Evolutionary conservation across 2,113 vertebrate species (phyloP).

Genomic region (Stegostoma tigrinum): DNA sequence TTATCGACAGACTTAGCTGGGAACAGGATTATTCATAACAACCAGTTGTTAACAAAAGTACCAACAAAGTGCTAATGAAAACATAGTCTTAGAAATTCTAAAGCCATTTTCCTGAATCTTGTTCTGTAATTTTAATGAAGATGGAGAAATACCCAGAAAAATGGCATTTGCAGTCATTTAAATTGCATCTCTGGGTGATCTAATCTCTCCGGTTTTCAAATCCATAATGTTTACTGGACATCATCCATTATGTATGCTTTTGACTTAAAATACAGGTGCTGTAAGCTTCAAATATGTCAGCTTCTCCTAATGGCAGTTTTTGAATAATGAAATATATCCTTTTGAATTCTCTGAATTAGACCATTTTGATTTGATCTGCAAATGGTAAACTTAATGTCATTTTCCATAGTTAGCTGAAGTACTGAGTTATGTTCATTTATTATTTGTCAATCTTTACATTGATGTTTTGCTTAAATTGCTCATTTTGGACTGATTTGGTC

Average conservation of each 20-base stretch:
- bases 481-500: background rate
- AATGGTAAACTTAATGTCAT: background rate
- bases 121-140: background rate
- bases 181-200: background rate
- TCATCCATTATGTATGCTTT: background rate
- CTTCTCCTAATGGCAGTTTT: background rate
- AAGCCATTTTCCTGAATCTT: background rate
- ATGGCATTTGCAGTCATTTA: background rate
- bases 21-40: background rate
- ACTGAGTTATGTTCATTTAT: conserved; percentile 17
- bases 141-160: background rate
- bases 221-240: background rate
- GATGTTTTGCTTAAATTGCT: background rate
- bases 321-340: conserved; percentile 1
- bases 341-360: background rate
- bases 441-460: conserved; percentile 13
- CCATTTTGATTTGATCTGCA: conserved; percentile 15
- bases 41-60: background rate
- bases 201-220: background rate
- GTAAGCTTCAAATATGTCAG: background rate
- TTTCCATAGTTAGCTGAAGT: background rate
- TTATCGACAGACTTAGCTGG: background rate
- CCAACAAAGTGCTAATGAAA: background rate
- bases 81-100: background rate
- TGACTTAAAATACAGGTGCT: background rate